Evolutionary conservation across 2,888 invertebrate species (phyloP), one percentile per base, ranked within the genome.

Genomic region (Mythimna ferrago): DNA sequence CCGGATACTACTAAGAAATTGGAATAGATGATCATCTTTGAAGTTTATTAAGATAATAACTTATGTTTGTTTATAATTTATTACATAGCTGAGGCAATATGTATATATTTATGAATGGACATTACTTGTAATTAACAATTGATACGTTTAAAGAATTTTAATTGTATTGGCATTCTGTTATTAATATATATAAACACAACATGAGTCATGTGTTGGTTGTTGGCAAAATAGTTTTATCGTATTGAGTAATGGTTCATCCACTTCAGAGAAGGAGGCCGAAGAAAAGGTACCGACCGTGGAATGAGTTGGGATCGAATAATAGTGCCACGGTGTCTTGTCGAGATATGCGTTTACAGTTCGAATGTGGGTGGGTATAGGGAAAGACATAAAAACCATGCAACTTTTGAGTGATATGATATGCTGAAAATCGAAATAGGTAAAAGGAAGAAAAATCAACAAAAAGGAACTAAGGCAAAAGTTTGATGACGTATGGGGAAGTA

Each of bases 121-220:
- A 62, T 35, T 14, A 69, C 44, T 14, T 41, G 10, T 48, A 48
- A n/a, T 48, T 56, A 70, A 71, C 56, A 62, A 63, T 71, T 26
- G 26, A 63, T 56, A 11, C 16, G 21, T 48, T 38, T 11, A n/a
- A 54, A 72, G 61, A 72, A 72, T 72, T 61, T 62, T 26, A 62
- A 54, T 69, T 61, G 60, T 69, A 5, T 58, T 41, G 14, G 35
- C 51, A 65, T 54, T 26, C 5, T 67, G 41, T 58, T 68, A 38
- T 60, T 41, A 41, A 44, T 32, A 44, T 21, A 68, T 51, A 54
- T n/a, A 71, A 48, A 71, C 44, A 61, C 56, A 56, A 16, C 56
- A 51, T 41, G 58, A 38, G 7, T 58, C 57, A 58, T 68, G 14
- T 26, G 1, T 38, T 68, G 38, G 41, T 6, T 61, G 21, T 21